Conservation (phyloP, 1,140 invertebrate species). For the Helicoverpa armigera region DNA sequence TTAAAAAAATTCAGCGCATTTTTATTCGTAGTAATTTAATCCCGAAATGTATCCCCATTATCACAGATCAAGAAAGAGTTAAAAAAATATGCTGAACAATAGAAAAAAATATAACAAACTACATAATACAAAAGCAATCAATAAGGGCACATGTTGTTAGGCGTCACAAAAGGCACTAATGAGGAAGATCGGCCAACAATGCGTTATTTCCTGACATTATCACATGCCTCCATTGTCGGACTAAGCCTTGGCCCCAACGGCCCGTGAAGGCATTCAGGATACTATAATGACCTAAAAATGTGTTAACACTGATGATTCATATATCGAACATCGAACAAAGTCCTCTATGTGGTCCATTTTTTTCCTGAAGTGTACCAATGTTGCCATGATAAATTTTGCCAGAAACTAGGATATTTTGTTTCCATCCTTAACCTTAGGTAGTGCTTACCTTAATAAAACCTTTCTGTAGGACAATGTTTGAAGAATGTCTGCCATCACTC, state of each 20-base stretch:
- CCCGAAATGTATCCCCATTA: no score
- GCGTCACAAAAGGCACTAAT: conserved; percentile 32
- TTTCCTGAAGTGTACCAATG: background rate
- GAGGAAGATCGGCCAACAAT: conserved; percentile 25
- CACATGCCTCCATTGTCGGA: conserved; percentile 29
- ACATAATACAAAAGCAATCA: conserved; percentile 10
- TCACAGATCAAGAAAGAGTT: background rate
- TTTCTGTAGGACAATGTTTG: conserved; percentile 17
- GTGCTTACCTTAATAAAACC: background rate
- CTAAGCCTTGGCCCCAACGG: background rate
- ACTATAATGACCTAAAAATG: background rate
- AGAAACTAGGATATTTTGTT: conserved; percentile 1
- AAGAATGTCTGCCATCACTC: conserved; percentile 10
- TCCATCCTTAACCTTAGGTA: background rate
- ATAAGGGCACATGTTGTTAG: conserved; percentile 19
- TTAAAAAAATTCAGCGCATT: no score
- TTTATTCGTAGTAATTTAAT: no score
- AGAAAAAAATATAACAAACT: background rate
- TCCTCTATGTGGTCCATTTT: background rate
- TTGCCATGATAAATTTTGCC: background rate
- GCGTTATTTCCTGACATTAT: conserved; percentile 38
- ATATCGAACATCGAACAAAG: background rate
- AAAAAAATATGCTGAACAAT: background rate
- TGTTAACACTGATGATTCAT: conserved; percentile 5
- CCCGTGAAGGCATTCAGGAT: background rate